Evolutionary conservation across 2,797 vertebrate genomes (phyloP), one percentile per base, ranked within the genome.

Genomic region (Babyrousa celebensis): DNA sequence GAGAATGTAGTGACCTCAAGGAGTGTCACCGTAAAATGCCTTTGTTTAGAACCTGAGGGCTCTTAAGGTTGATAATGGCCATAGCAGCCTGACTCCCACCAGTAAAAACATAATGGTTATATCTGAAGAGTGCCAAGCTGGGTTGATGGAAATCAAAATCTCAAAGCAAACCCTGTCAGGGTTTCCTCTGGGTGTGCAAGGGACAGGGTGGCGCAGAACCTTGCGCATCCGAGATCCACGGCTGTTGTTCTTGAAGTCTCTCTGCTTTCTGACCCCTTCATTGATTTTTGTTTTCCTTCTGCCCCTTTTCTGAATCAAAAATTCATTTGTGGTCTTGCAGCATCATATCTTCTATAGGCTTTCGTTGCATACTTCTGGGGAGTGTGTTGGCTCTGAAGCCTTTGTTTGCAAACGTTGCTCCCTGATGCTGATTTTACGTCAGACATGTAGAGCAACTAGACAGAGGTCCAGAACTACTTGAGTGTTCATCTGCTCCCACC

Each of bases 141-240:
- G 43, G 52, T n/a, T 27, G 56, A 29, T 63, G 70, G 85, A 63
- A 89, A 74, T 71, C 25, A 89, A 40, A 40, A 82, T 79, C 83
- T 56, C 74, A 74, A 48, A 68, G 74, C 0, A 0, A 60, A 83
- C 11, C 27, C 27, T 27, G 6, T 62, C 6, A 16, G 58, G 25
- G 16, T 70, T 85, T 85, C 54, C n/a, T 65, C 23, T 88, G 8
- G 27, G 23, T 15, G 18, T 40, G 52, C 12, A 0, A 9, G 9
- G 56, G 84, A 10, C n/a, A 52, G 65, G 54, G 43, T 36, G 65
- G 12, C 16, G 0, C 9, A 1, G 14, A 18, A 4, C n/a, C 27
- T 8, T 0, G 56, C 5, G 4, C 1, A 52, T 16, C 17, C 0
- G 3, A 8, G 14, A 14, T 12, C 85, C 25, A 1, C 1, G 4